A percentile compares a stretch with the other conserved stretches of the same genome.
Conservation (phyloP, 2,888 invertebrate species). For the Lottia scabra region DNA sequence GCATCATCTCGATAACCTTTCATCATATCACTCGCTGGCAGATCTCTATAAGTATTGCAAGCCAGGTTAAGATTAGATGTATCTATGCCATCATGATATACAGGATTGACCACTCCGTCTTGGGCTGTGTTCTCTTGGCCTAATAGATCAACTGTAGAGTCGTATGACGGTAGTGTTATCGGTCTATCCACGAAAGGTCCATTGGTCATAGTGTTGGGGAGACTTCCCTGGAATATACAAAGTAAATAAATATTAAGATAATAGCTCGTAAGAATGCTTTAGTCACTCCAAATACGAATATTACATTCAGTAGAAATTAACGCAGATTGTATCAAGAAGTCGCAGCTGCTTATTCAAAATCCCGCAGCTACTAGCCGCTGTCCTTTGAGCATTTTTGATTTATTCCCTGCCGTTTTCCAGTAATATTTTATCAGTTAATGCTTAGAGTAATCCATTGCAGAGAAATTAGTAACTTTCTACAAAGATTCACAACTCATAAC, state of each 20-base stretch:
- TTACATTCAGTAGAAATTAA: no score
- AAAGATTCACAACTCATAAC: no score
- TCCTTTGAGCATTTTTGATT: no score
- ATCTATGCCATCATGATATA: background rate
- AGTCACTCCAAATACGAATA: background rate
- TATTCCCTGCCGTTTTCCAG: no score
- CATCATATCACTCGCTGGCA: background rate
- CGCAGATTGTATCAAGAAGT: no score
- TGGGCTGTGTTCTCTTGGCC: background rate
- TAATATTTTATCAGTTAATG: no score
- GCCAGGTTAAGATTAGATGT: background rate
- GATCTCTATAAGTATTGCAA: background rate
- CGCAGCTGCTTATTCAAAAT: no score
- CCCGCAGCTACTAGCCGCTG: no score
- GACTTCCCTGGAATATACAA: constrained; percentile 1
- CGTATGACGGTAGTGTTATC: constrained; percentile 8
- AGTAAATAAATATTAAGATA: no score
- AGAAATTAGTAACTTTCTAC: no score
- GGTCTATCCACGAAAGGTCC: constrained; percentile 16
- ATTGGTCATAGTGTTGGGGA: constrained; percentile 9
- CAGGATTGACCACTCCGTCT: background rate
- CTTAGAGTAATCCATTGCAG: no score
- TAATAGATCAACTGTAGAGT: background rate
- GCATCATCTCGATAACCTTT: background rate
- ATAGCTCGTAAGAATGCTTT: no score